Base-by-base conservation (phyloP, 1,140 invertebrate species). In the Trypoxylus dichotomus region DNA sequence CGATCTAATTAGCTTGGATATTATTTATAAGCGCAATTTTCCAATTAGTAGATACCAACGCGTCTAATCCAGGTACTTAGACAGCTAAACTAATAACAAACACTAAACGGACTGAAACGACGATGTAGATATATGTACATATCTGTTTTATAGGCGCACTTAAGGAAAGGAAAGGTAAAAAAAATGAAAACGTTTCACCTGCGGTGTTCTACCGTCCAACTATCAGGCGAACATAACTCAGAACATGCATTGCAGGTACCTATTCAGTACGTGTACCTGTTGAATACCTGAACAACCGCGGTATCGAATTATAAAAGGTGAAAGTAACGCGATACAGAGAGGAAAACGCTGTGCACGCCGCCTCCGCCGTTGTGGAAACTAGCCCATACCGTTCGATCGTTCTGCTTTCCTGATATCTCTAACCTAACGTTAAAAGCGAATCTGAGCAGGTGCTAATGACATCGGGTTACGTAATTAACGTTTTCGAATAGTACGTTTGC, bases 361-460 rank as follows among this genome's bases (percentile, higher is more conserved):
- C 58, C 10, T 3, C 6, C 21, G 58, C 24, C 60, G 60, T 68
- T 24, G 74, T 77, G 73, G 72, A 77, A 75, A 43, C 41, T 7
- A 42, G 41, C 63, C 54, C 8, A 5, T 54, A 80, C 77, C 82
- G 81, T 29, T 60, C 11, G 27, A 5, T 10, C 0, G 71, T 80
- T 47, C 77, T 83, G 79, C 11, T 77, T 76, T 77, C 83, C 83
- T 83, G 74, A 19, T 79, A 71, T 42, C 24, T 11, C 58, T 42
- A 83, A 76, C 79, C 80, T 77, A 79, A 82, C 73, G 79, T 83
- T 83, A 82, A 83, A 83, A 83, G 83, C 82, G 83, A 83, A 83
- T 82, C 82, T 81, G 80, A 83, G 83, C 83, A 84, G 82, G 83
- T 83, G 82, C 82, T 82, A 82, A 83, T 83, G 79, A 83, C 76